These are phyloP conservation scores for Eilema griseolum DNA, from an alignment of 2,888 invertebrate genomes.

Conservation along the genomic window DNA sequence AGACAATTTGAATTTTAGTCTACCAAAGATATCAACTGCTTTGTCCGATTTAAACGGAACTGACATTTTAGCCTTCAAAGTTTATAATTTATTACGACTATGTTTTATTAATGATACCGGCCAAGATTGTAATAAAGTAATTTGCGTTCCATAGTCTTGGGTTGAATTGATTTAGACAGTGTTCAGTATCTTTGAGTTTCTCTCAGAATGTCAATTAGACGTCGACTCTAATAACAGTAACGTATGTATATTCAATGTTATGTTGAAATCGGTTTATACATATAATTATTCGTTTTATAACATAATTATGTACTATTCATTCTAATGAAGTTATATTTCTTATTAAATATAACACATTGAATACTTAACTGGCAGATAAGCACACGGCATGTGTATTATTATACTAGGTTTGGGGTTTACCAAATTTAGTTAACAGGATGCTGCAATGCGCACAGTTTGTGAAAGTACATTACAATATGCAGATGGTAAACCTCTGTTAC, in stretches of 20 bases:
- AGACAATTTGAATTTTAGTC: conserved; percentile 4
- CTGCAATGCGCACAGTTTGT: too few species aligned
- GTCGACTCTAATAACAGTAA: neutral
- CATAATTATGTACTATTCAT: too few species aligned
- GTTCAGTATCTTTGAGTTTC: conserved; percentile 26
- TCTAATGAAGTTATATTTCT: too few species aligned
- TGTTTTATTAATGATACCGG: conserved; percentile 15
- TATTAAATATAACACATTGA: too few species aligned
- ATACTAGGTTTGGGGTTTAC: too few species aligned
- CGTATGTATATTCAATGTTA: neutral
- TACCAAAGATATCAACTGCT: conserved; percentile 1
- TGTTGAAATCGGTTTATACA: neutral
- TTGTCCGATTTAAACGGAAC: conserved; percentile 7
- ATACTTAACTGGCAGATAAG: too few species aligned
- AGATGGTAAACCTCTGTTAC: too few species aligned
- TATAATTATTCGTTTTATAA: neutral
- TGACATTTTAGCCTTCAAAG: conserved; percentile 18
- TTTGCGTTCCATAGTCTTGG: conserved; percentile 16
- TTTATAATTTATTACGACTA: conserved; percentile 20
- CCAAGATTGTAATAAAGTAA: conserved; percentile 23
- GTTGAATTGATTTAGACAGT: conserved; percentile 30
- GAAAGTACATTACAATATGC: too few species aligned
- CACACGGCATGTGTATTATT: too few species aligned
- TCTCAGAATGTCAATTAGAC: conserved; percentile 20
- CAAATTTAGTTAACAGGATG: too few species aligned